Base-by-base conservation (phyloP, 2,888 invertebrate species). In the Deroplatys truncata region DNA sequence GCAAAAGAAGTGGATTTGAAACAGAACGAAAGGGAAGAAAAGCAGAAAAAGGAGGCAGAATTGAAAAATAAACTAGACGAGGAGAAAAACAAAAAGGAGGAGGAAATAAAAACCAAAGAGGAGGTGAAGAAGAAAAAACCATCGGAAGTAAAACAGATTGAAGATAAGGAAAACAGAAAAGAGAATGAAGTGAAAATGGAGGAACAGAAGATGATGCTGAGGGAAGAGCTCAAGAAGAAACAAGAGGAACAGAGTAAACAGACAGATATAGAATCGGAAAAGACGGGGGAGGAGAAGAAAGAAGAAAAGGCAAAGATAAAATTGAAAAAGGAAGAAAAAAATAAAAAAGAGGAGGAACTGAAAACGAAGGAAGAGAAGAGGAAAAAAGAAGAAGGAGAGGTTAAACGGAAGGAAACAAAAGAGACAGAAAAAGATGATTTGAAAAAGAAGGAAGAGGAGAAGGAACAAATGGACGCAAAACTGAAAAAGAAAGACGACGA, bases 391-490 rank as follows among this genome's bases (percentile, higher is more conserved):
- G 89, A 88, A 82, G 87, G 43, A 84, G 90, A 90, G 72, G 86
- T 35, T 84, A 86, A 90, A 90, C 91, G 82, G 90, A 91, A 72
- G 89, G 89, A n/a, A 88, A 90, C 43, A 15, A 90, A 84, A 86
- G 89, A 89, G 85, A 88, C 72, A 88, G 72, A 88, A 88, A 91
- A 29, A 83, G 56, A 89, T 84, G 72, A 31, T 2, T 31, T 31
- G 31, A 31, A 84, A 88, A 82, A 82, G 31, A 5, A 31, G 5
- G 31, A 31, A 4, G 31, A 31, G 5, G 31, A 5, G 2, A 31
- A 31, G 31, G 31, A 4, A 5, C 31, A 31, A 31, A 31, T 4
- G 5, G 31, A 31, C 5, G 31, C 5, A 31, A 5, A 31, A n/a
- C 16, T 25, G 5, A 31, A 31, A 31, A 31, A 31, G 31, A 31